These are phyloP conservation scores for Chauna torquata DNA, from an alignment of 2,113 vertebrate species.

Conservation along the genomic window DNA sequence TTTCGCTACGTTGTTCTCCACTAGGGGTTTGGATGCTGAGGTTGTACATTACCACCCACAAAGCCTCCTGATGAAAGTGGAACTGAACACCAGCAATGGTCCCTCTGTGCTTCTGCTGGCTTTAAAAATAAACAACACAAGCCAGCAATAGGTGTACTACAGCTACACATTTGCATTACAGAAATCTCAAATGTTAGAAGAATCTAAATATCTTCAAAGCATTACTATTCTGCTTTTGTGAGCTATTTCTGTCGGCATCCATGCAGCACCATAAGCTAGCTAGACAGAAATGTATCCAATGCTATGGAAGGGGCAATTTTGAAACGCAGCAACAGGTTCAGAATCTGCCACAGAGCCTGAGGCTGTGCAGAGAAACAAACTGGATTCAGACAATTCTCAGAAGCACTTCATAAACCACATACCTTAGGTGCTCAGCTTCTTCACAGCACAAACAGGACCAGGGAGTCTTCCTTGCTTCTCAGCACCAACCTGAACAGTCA, in stretches of 20 bases:
- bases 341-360: background rate
- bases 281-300: background rate
- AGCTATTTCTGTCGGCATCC: background rate
- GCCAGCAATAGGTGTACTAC: background rate
- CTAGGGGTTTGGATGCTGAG: constrained; percentile 48
- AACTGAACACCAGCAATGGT: background rate
- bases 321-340: background rate
- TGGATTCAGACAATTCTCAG: background rate
- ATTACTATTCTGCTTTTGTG: background rate
- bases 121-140: background rate
- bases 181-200: too few species aligned
- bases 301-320: background rate
- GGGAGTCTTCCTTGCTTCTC: background rate
- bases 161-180: background rate
- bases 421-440: background rate
- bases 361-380: background rate
- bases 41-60: background rate
- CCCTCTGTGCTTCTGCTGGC: background rate
- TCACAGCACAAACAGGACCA: background rate
- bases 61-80: constrained; percentile 15
- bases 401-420: background rate
- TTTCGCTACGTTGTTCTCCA: background rate
- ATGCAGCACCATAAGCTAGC: background rate
- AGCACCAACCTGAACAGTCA: background rate
- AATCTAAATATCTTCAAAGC: background rate